These are phyloP conservation scores for Calyptomena viridis DNA, from an alignment of 2,113 vertebrate genomes.

Conservation along the genomic window DNA sequence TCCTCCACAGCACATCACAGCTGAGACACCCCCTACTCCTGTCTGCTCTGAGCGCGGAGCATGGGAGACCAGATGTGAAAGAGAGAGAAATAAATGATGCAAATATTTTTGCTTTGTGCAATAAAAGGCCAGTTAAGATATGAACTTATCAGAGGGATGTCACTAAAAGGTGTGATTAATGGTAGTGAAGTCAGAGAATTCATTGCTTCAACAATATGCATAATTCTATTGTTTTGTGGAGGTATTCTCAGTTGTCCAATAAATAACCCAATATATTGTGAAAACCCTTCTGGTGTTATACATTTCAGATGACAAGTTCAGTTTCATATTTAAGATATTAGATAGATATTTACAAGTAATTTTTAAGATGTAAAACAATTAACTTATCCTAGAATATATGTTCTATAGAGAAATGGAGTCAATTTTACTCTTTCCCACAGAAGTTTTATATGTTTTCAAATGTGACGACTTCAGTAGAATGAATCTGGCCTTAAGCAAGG, in stretches of 20 bases:
- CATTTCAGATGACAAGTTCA: slow-evolving; percentile 1
- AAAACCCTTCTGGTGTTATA: not conserved
- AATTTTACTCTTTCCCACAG: not conserved
- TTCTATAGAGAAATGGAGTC: not conserved
- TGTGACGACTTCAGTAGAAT: not conserved
- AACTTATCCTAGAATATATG: not conserved
- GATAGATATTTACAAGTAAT: not conserved
- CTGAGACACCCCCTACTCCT: not conserved
- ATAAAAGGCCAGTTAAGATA: not conserved
- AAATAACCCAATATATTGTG: slow-evolving; percentile 4
- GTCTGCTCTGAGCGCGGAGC: not conserved
- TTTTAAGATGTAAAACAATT: not conserved
- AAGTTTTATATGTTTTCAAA: not conserved
- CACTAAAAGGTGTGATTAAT: slow-evolving; percentile 42
- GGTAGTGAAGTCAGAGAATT: slow-evolving; percentile 34
- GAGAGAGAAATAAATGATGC: not conserved
- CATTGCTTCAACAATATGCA: not conserved
- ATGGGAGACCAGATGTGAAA: fast-evolving
- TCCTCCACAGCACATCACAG: not conserved
- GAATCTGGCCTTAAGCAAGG: not conserved
- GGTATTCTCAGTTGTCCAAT: slow-evolving; percentile 18
- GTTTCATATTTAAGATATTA: not conserved
- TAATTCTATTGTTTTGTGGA: slow-evolving; percentile 6
- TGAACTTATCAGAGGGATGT: not conserved
- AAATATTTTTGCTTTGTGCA: not conserved